phyloP scores from a whole-genome alignment of 2,113 vertebrate species.

The Scatophagus argus region DNA sequence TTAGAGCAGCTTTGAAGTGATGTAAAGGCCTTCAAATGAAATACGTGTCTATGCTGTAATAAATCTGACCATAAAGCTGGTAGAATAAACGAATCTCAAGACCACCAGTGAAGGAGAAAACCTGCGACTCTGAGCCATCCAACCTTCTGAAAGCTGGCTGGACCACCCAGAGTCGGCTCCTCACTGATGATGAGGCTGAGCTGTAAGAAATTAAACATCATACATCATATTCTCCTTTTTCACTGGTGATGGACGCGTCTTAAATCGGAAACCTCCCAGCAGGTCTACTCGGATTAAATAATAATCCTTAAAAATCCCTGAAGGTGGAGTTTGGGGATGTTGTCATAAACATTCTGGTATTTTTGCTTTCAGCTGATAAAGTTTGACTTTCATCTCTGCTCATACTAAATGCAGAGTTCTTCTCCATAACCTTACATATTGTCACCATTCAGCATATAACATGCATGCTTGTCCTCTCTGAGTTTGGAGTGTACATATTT shows the following conservation, averaged over 20 bases:
- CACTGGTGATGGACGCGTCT: background rate
- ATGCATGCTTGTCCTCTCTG: background rate
- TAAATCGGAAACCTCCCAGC: conserved; percentile 3
- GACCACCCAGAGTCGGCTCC: background rate
- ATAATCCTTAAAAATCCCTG: conserved; percentile 26
- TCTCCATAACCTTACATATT: background rate
- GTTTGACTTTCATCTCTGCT: conserved; percentile 6
- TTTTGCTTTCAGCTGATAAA: conserved; percentile 14
- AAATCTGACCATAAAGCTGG: background rate
- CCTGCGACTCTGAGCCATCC: background rate
- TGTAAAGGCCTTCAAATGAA: background rate
- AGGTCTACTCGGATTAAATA: conserved; percentile 14
- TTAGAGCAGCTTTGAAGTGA: background rate
- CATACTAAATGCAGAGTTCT: background rate
- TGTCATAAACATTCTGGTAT: conserved; percentile 14
- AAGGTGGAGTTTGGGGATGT: background rate
- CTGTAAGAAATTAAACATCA: background rate
- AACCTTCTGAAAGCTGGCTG: background rate
- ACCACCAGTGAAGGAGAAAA: background rate
- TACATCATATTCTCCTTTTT: background rate
- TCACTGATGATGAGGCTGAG: background rate
- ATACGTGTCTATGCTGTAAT: background rate
- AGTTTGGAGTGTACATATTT: background rate
- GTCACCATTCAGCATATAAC: background rate
- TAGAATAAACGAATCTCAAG: background rate